These are phyloP conservation scores for Mus caroli DNA, from an alignment of 2,797 vertebrate genomes.

Conservation along the genomic window DNA sequence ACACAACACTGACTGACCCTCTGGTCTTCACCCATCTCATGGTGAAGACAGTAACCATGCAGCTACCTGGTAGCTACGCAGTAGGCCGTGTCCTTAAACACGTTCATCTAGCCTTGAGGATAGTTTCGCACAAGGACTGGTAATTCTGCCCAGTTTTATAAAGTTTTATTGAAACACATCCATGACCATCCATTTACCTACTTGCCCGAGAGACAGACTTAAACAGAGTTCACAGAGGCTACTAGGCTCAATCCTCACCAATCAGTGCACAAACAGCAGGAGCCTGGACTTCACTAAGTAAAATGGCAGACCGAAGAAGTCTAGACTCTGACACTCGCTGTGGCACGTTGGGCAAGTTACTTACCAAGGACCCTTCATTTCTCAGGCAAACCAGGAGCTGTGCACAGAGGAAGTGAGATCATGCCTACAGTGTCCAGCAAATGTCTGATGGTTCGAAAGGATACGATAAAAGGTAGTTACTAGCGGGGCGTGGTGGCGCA, in stretches of 20 bases:
- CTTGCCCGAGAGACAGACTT: background rate
- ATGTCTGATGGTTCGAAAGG: background rate
- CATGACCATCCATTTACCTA: background rate
- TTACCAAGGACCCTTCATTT: background rate
- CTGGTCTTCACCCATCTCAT: background rate
- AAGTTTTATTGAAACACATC: constrained; percentile 69
- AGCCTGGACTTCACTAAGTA: background rate
- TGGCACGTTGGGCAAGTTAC: background rate
- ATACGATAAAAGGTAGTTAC: background rate
- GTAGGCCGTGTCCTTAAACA: background rate
- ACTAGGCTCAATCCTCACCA: rapidly evolving
- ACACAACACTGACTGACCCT: background rate
- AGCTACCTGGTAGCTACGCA: background rate
- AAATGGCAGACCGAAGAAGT: background rate
- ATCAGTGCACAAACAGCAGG: background rate
- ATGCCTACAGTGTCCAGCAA: background rate
- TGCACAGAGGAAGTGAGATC: background rate
- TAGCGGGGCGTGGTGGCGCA: background rate
- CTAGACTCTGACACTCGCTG: background rate
- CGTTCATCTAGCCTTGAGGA: background rate
- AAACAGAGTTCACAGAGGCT: background rate
- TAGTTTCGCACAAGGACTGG: background rate
- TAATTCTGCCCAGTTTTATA: constrained; percentile 19
- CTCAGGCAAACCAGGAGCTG: background rate
- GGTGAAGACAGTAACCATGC: background rate